Base-by-base conservation (phyloP, 1,140 invertebrate species). In the Wiebesia pumilae region DNA sequence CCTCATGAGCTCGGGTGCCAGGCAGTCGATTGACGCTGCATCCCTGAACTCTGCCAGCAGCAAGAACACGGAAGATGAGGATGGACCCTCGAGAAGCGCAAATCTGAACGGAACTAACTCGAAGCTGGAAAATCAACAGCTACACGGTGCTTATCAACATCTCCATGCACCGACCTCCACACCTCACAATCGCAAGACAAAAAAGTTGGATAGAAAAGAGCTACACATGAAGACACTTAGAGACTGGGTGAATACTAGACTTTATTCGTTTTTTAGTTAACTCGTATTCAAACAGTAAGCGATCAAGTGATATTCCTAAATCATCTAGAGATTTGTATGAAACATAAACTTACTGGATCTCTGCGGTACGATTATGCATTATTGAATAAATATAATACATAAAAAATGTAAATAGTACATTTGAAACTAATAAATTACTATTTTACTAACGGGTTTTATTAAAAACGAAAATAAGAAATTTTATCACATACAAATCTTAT, bases 1-100 rank as follows among this genome's bases (percentile, higher is more conserved):
- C 30, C 87, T 78, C 12, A 71, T 78, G 0, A 79, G 81, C n/a
- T 83, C 92, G 12, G 89, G 89, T 1, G 87, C 90, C 7, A 91
- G 92, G 43, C 90, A 90, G n/a, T 93, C 92, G 16, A 84, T 92
- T 19, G 92, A 92, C 75, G 88, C 90, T 0, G 89, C 91, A 27
- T 93, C 92, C 6, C 86, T 92, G 1, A 91, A 93, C 80, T 93
- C 93, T 0, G 90, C 87, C 14, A 92, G 91, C 83, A 92, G 91
- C 69, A 93, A 92, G 80, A 90, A 89, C 10, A 90, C 90, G 3
- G 90, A 93, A 54, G 92, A 93, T 30, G 92, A 93, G 21, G 90
- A 91, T 6, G 62, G 35, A 14, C 14, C 84, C 38, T 12, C 38
- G 27, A 84, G 58, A 30, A 67, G 24, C 24, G 21, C 71, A 51